Evolutionary conservation across 1,140 invertebrate genomes (phyloP).

Genomic region (Drosophila parabipectinata): DNA sequence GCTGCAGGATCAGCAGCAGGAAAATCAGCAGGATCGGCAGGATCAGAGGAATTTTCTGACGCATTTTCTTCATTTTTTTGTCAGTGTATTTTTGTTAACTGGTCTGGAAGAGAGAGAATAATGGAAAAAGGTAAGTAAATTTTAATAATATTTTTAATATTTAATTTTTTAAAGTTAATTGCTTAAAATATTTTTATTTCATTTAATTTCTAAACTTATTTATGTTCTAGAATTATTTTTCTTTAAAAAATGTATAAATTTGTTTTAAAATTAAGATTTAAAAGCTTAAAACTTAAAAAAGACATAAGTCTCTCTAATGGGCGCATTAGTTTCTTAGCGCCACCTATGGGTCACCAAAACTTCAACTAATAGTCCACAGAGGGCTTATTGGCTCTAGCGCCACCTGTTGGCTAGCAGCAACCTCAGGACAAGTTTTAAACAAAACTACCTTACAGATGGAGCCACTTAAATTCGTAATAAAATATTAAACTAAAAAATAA

Average conservation of each 20-base stretch:
- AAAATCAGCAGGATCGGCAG: constrained; percentile 45
- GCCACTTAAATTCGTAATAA: too few species aligned
- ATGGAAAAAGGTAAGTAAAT: not conserved
- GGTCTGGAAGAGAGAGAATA: not conserved
- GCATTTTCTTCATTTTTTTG: constrained; percentile 30
- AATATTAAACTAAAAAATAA: too few species aligned
- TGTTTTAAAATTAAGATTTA: too few species aligned
- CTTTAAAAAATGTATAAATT: too few species aligned
- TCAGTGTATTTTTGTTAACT: constrained; percentile 12
- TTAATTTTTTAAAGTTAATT: not conserved
- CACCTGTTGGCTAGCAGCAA: too few species aligned
- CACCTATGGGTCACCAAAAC: not conserved
- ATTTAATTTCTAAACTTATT: too few species aligned
- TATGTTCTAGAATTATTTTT: too few species aligned
- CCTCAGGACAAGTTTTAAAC: too few species aligned
- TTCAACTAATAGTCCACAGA: not conserved
- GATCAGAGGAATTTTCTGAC: constrained; percentile 17
- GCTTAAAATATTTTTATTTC: not conserved
- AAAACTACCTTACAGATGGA: too few species aligned
- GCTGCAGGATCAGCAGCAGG: constrained; percentile 43
- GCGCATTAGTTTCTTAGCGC: not conserved
- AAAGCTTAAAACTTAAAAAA: too few species aligned
- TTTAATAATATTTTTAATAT: not conserved
- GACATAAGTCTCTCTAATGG: not conserved
- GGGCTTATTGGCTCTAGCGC: too few species aligned